phyloP scores from a whole-genome alignment of 2,797 vertebrate species.

The Myotis myotis region DNA sequence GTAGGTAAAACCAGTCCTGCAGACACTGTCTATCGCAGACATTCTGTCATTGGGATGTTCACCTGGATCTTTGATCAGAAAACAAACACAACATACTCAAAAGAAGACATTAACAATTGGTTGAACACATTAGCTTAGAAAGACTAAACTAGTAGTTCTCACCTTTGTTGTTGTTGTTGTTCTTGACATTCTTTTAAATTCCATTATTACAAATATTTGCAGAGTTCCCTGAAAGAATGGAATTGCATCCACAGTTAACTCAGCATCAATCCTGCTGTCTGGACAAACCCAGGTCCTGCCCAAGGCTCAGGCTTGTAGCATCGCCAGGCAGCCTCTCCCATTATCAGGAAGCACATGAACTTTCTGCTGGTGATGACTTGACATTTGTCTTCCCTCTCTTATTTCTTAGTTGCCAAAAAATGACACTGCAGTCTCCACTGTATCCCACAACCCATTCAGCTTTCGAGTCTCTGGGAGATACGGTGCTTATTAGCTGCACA shows the following conservation, averaged over 20 bases:
- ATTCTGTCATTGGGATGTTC: not conserved
- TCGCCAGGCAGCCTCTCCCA: not conserved
- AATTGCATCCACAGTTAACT: not conserved
- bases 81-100: not conserved
- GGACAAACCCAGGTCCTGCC: not conserved
- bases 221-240: not conserved
- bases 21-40: not conserved
- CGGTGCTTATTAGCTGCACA: not conserved
- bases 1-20: not conserved
- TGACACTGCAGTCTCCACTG: not conserved
- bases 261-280: not conserved
- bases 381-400: not conserved
- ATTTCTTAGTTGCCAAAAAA: slow-evolving; percentile 22
- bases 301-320: not conserved
- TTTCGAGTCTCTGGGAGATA: slow-evolving; percentile 6
- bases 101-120: not conserved
- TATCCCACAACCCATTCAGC: not conserved
- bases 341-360: not conserved
- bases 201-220: not conserved
- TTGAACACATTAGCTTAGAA: slow-evolving; percentile 3
- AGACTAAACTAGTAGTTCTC: not conserved
- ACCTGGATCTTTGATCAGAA: not conserved
- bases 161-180: not conserved
- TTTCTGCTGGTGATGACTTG: not conserved
- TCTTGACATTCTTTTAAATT: not conserved